These are phyloP conservation scores for Hyles vespertilio DNA, from an alignment of 1,140 invertebrate genomes.

Conservation along the genomic window DNA sequence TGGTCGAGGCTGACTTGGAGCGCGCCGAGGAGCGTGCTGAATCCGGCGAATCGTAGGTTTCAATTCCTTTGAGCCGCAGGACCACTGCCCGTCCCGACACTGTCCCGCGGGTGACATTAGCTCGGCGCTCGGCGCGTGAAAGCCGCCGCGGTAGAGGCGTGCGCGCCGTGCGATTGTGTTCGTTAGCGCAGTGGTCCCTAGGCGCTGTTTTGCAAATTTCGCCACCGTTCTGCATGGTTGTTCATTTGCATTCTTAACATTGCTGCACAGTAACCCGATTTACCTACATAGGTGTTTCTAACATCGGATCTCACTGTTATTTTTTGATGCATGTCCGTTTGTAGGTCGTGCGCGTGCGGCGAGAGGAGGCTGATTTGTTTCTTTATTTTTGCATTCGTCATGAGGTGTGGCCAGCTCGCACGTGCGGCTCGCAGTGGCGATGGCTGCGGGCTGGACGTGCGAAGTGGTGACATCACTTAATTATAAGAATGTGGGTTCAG, in stretches of 20 bases:
- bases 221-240: slow-evolving; percentile 71
- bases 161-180: slow-evolving; percentile 35
- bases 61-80: slow-evolving; percentile 35
- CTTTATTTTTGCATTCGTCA: slow-evolving; percentile 48
- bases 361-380: slow-evolving; percentile 28
- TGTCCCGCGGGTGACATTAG: slow-evolving; percentile 18
- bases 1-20: slow-evolving; percentile 99
- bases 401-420: slow-evolving; percentile 38
- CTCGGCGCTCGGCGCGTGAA: slow-evolving; percentile 12
- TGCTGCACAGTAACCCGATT: slow-evolving; percentile 65
- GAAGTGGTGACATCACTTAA: slow-evolving; percentile 33
- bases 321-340: slow-evolving; percentile 63
- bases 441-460: slow-evolving; percentile 6
- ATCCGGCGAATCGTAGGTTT: slow-evolving; percentile 98
- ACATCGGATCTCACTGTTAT: slow-evolving; percentile 54
- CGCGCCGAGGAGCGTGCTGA: slow-evolving; percentile 99
- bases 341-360: slow-evolving; percentile 49
- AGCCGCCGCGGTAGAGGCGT: slow-evolving; percentile 12
- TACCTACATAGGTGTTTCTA: slow-evolving; percentile 61
- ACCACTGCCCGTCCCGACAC: slow-evolving; percentile 22
- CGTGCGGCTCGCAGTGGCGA: background rate
- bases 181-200: slow-evolving; percentile 35
- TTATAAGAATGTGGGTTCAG: slow-evolving; percentile 43
- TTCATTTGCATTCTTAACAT: slow-evolving; percentile 70
- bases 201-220: slow-evolving; percentile 59